Conservation (phyloP, 2,113 vertebrate species). For the Clarias macrocephalus region DNA sequence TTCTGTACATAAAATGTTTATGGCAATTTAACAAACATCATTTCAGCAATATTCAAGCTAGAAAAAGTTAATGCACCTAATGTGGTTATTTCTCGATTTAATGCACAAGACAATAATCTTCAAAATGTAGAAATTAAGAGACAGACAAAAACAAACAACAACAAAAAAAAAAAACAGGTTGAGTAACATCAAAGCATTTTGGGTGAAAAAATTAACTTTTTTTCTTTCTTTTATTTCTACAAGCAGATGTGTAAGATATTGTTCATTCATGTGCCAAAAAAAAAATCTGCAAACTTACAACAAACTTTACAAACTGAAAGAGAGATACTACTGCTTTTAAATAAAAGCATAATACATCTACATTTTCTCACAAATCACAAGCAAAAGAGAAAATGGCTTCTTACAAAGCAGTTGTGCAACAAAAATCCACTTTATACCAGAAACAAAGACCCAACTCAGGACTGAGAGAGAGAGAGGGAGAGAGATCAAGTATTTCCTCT, state of each 20-base stretch:
- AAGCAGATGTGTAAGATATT: not conserved
- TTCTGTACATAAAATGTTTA: constrained; percentile 35
- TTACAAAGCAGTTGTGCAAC: not conserved
- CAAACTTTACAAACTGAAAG: not conserved
- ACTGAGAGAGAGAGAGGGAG: not conserved
- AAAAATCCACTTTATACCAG: not conserved
- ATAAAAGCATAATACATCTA: not conserved
- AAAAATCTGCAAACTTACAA: not conserved
- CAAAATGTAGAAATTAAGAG: not conserved
- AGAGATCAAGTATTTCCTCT: constrained; percentile 27
- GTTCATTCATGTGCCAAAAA: not conserved
- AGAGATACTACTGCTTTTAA: constrained; percentile 9
- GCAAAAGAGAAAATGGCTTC: constrained; percentile 20
- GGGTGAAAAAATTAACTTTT: not conserved
- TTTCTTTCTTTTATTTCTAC: not conserved
- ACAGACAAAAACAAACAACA: too few species aligned
- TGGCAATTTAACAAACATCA: not conserved
- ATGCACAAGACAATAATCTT: not conserved
- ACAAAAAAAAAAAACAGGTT: not conserved
- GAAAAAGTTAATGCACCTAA: not conserved
- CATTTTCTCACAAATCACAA: not conserved
- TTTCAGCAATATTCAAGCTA: not conserved
- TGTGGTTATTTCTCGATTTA: not conserved
- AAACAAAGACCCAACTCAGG: constrained; percentile 11
- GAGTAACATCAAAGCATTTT: not conserved